phyloP scores from a whole-genome alignment of 2,113 vertebrate species.

The Ptychochromis oligacanthus region DNA sequence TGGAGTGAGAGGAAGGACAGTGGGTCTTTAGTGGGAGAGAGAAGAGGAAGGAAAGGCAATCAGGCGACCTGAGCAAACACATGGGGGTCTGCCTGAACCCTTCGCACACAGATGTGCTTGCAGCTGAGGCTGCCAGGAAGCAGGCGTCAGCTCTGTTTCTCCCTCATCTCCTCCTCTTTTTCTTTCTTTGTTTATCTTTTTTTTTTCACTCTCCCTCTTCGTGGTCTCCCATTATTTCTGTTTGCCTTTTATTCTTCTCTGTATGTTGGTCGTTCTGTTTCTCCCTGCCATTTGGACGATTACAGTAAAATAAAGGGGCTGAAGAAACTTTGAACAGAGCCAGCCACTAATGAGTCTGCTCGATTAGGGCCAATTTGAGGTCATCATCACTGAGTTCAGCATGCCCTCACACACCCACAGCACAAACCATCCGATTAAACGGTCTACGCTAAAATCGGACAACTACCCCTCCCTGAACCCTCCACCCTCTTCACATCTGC shows the following conservation, averaged over 20 bases:
- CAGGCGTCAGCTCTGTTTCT: slow-evolving; percentile 73
- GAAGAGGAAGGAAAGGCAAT: slow-evolving; percentile 86
- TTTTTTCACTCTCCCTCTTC: slow-evolving; percentile 38
- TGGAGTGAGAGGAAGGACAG: slow-evolving; percentile 83
- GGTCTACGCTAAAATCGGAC: slow-evolving; percentile 57
- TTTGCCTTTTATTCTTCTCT: slow-evolving; percentile 43
- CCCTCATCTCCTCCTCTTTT: slow-evolving; percentile 63
- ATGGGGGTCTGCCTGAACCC: slow-evolving; percentile 73
- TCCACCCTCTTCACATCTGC: slow-evolving; percentile 69
- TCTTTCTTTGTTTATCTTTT: slow-evolving; percentile 55
- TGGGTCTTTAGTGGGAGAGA: slow-evolving; percentile 77
- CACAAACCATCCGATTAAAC: slow-evolving; percentile 65
- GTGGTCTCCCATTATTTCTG: slow-evolving; percentile 29
- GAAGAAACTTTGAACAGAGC: slow-evolving; percentile 71
- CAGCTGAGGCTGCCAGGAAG: slow-evolving; percentile 85
- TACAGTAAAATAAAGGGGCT: slow-evolving; percentile 67
- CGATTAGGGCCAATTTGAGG: slow-evolving; percentile 76
- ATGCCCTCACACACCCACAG: slow-evolving; percentile 64
- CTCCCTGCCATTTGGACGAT: slow-evolving; percentile 70
- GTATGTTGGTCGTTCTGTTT: slow-evolving; percentile 2
- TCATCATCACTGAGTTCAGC: slow-evolving; percentile 73
- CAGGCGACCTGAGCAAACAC: slow-evolving; percentile 82
- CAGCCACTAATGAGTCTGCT: slow-evolving; percentile 77
- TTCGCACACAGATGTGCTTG: slow-evolving; percentile 80
- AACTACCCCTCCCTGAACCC: slow-evolving; percentile 64